These are phyloP conservation scores for Dolichopus griseipennis DNA, from an alignment of 2,888 invertebrate genomes.

Conservation along the genomic window DNA sequence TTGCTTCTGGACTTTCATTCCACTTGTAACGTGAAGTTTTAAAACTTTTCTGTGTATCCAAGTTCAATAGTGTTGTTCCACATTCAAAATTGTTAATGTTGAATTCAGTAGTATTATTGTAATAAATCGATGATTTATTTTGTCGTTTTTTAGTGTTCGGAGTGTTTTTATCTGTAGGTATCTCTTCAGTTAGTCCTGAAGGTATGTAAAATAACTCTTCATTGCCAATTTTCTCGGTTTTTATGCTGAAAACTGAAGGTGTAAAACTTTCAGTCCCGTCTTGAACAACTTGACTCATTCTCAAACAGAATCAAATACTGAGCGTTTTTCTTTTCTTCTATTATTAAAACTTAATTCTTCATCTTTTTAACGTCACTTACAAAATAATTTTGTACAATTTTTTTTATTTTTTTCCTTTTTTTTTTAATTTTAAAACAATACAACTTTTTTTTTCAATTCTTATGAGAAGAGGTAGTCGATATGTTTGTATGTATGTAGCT, in stretches of 20 bases:
- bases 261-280: not conserved
- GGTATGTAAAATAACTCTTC: not conserved
- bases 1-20: constrained; percentile 42
- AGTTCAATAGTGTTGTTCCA: constrained; percentile 24
- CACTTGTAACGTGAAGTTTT: constrained; percentile 34
- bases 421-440: not conserved
- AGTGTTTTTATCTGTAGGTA: constrained; percentile 17
- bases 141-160: constrained; percentile 21
- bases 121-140: constrained; percentile 13
- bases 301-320: not conserved
- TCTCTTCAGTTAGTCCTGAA: not conserved
- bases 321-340: not conserved
- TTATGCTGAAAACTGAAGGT: not conserved
- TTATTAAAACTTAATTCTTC: not conserved
- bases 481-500: not conserved
- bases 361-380: not conserved
- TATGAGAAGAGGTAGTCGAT: constrained; percentile 4
- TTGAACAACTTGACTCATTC: constrained; percentile 3
- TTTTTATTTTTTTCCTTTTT: not conserved
- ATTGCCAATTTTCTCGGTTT: not conserved
- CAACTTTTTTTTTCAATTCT: not conserved
- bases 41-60: constrained; percentile 26
- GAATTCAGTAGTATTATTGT: not conserved
- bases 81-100: constrained; percentile 21
- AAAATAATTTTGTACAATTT: not conserved